Percentiles rank a stretch among this genome's conserved stretches.
phyloP scores from a whole-genome alignment of 2,797 vertebrate species.

The Bradypodion ventrale region DNA sequence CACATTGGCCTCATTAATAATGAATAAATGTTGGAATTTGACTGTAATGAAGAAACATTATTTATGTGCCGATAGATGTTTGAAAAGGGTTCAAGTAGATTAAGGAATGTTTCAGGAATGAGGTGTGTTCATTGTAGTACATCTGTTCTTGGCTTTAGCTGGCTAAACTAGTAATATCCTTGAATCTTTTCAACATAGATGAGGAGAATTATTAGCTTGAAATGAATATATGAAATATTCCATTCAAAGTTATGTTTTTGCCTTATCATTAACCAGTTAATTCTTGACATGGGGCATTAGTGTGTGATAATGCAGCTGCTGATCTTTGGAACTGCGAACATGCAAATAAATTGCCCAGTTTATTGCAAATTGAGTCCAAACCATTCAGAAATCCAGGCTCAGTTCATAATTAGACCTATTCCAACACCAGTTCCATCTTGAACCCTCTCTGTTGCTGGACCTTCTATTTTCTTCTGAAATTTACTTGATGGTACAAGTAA shows the following conservation, averaged over 20 bases:
- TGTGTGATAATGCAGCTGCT: neutral
- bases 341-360: neutral
- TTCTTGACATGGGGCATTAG: neutral
- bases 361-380: neutral
- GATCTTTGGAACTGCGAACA: neutral
- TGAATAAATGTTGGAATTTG: constrained; percentile 20
- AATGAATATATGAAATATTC: constrained; percentile 50
- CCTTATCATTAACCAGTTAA: constrained; percentile 13
- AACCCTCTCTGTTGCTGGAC: neutral
- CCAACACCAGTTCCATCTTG: neutral
- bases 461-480: neutral
- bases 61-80: constrained; percentile 23
- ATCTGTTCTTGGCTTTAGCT: constrained; percentile 63
- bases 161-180: constrained; percentile 62
- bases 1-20: neutral
- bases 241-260: constrained; percentile 46
- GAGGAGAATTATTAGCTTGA: constrained; percentile 58
- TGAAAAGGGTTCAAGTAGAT: constrained; percentile 36
- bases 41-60: constrained; percentile 43
- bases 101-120: constrained; percentile 4
- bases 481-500: neutral
- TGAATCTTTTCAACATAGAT: constrained; percentile 40
- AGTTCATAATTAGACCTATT: neutral
- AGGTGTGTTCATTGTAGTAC: constrained; percentile 59
- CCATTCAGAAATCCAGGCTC: neutral